phyloP scores from a whole-genome alignment of 2,797 vertebrate species.

The Onychomys torridus region DNA sequence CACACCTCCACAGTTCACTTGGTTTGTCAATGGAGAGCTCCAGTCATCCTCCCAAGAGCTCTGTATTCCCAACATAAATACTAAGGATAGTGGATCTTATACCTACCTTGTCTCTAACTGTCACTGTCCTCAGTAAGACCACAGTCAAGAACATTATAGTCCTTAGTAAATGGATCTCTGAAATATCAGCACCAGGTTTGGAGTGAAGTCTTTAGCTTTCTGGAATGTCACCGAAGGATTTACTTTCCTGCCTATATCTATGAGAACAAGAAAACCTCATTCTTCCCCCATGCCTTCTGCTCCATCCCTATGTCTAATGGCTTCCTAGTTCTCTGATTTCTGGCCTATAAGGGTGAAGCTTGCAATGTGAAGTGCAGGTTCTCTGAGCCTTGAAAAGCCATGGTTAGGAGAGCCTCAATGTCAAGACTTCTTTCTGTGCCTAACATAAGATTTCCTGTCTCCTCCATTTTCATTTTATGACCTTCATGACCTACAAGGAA shows the following conservation, averaged over 20 bases:
- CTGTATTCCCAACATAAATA: neutral
- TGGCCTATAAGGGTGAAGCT: neutral
- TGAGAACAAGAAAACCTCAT: neutral
- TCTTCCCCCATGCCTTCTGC: neutral
- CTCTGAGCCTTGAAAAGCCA: neutral
- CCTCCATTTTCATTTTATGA: too few species aligned
- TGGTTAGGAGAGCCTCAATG: too few species aligned
- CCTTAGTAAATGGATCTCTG: constrained; percentile 64
- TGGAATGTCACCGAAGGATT: neutral
- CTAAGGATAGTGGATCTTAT: constrained; percentile 39
- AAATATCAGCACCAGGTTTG: neutral
- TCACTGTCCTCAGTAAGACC: neutral
- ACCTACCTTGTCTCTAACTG: constrained; percentile 58
- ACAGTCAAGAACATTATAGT: constrained; percentile 27
- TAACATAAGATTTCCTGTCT: too few species aligned
- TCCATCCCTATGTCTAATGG: too few species aligned
- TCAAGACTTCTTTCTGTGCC: too few species aligned
- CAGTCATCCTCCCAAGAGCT: neutral
- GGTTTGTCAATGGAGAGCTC: neutral
- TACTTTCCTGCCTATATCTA: too few species aligned
- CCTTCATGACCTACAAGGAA: too few species aligned
- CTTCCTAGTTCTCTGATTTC: neutral
- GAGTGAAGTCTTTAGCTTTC: neutral
- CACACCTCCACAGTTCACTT: constrained; percentile 60
- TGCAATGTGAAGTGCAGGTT: neutral